Evolutionary conservation across 1,140 invertebrate genomes (phyloP), one percentile per base, ranked within the genome.

Genomic region (Drosophila equinoxialis): DNA sequence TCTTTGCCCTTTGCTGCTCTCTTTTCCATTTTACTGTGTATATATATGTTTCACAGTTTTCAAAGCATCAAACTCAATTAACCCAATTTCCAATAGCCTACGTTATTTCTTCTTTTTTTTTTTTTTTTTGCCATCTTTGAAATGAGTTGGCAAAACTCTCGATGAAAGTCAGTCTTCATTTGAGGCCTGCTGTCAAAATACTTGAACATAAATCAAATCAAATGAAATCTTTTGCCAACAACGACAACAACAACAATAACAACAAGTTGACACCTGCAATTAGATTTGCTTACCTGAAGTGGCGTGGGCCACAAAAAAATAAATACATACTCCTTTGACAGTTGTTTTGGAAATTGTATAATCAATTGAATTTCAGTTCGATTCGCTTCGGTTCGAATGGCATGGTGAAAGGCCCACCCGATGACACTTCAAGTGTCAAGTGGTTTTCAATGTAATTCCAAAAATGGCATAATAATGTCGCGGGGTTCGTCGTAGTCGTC

Each of bases 351-450:
- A 58, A 68, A 68, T 82, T 68, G 74, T 74, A 74, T 79, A 79
- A 65, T 65, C 70, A 65, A 79, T 68, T 61, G 37, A 48, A 30
- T 57, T 62, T 62, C 11, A 14, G 20, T 17, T 20, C 2, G 42
- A 37, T 45, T 55, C 17, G 58, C 59, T 48, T 60, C 51, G 42
- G 6, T 67, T 65, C 30, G 30, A 30, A 30, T 30, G 30, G 60
- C 62, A 30, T 30, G 69, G 77, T 81, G 76, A 74, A 79, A 80
- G 71, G 66, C 61, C 57, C 39, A 41, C 54, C 65, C 75, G 68
- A 64, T 51, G 68, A 67, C 69, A 73, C 76, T 86, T 68, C 20
- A 86, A 48, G 75, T 86, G 83, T 86, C 82, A 87, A 86, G 82
- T 73, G 75, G 13, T 63, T 67, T 37, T 55, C 30, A 62, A 75